phyloP scores from a whole-genome alignment of 2,888 invertebrate species.

The Bursaphelenchus okinawaensis region DNA sequence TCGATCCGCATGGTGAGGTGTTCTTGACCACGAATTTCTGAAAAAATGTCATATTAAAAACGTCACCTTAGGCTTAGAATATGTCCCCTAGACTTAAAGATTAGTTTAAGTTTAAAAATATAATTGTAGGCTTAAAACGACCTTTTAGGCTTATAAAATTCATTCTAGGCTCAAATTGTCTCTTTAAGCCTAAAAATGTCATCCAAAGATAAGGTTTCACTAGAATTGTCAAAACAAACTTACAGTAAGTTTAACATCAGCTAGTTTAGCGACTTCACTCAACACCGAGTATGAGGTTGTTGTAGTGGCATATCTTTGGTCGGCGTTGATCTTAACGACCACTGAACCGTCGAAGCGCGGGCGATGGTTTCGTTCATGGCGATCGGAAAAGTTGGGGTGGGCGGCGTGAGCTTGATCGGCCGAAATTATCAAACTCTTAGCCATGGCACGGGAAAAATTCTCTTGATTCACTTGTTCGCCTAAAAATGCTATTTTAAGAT shows the following conservation, averaged over 20 bases:
- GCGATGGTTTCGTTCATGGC: conserved; percentile 57
- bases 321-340: conserved; percentile 60
- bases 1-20: conserved; percentile 62
- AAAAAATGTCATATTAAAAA: conserved; percentile 35
- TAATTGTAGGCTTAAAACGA: no score
- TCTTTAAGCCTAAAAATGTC: conserved; percentile 1
- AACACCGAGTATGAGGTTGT: conserved; percentile 61
- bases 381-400: conserved; percentile 62
- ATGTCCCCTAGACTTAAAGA: no score
- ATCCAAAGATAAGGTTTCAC: not conserved
- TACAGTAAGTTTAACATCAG: conserved; percentile 58
- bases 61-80: no score
- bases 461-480: not conserved
- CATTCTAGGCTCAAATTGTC: no score
- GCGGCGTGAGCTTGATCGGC: conserved; percentile 58
- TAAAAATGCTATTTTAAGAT: no score
- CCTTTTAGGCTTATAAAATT: no score
- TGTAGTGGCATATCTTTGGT: conserved; percentile 63
- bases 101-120: no score
- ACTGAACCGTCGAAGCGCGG: conserved; percentile 49
- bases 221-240: conserved; percentile 2
- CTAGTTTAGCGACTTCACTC: conserved; percentile 59
- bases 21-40: conserved; percentile 62
- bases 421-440: conserved; percentile 60
- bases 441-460: conserved; percentile 57